Evolutionary conservation across 2,888 invertebrate genomes (phyloP).

Genomic region (Andrena bicolor): DNA sequence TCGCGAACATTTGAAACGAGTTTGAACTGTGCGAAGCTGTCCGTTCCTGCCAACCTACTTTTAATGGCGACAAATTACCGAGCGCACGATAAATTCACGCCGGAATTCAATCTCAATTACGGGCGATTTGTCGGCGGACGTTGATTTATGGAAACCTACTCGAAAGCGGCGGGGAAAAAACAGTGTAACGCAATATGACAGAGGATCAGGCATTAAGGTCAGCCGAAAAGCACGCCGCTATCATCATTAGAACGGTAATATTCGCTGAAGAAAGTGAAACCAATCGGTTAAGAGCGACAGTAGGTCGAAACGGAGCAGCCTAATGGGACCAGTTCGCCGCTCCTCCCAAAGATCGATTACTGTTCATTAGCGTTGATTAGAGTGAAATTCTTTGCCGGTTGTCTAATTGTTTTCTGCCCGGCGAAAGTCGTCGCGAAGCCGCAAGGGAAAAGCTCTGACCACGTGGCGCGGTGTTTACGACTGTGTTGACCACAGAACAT

Average conservation of each 20-base stretch:
- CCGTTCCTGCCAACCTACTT: conserved; percentile 4
- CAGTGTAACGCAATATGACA: conserved; percentile 20
- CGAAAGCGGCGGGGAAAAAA: conserved; percentile 13
- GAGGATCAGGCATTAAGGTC: conserved; percentile 24
- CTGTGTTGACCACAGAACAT: background rate
- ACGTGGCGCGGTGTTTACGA: conserved; percentile 7
- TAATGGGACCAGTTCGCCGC: conserved; percentile 59
- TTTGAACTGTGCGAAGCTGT: background rate
- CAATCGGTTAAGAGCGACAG: conserved; percentile 56
- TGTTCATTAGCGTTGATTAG: conserved; percentile 65
- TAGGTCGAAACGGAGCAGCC: conserved; percentile 47
- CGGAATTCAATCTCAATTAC: background rate
- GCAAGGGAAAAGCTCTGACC: conserved; percentile 17
- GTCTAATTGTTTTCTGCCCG: conserved; percentile 56
- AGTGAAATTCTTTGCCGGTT: conserved; percentile 58
- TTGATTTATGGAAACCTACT: conserved; percentile 17
- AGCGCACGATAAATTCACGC: background rate
- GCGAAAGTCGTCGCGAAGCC: conserved; percentile 50
- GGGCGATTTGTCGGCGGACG: conserved; percentile 23
- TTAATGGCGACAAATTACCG: background rate
- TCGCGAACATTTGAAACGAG: background rate
- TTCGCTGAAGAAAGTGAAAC: conserved; percentile 63
- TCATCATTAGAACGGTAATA: conserved; percentile 47
- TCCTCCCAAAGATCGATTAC: conserved; percentile 54
- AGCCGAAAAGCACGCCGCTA: conserved; percentile 27